Base-by-base conservation (phyloP, 2,113 vertebrate species). In the Maccullochella peelii region DNA sequence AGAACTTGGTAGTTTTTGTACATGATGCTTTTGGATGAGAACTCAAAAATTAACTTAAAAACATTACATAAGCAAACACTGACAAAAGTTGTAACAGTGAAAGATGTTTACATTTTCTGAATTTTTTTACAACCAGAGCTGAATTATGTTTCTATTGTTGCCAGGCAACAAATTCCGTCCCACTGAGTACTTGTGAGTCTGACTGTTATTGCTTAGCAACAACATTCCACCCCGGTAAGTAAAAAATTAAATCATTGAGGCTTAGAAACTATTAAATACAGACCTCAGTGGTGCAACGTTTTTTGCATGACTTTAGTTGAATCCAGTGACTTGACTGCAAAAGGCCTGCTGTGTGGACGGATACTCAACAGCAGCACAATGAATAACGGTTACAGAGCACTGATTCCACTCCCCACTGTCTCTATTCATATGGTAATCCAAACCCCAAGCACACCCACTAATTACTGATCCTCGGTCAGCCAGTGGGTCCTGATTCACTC, bases 351-450 rank as follows among this genome's bases (percentile, higher is more conserved):
- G 61, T 78, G 38, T 76, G 61, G 68, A 84, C 2, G 42, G 61
- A 84, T 68, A 23, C 77, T 81, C 30, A 25, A 50, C 68, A 58
- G 58, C 54, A 54, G 55, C 57, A 74, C 85, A 91, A 70, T 82
- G 68, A 85, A 68, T 54, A 74, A 42, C 69, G 47, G 40, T n/a
- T 11, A 20, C 85, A 81, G 58, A 63, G 76, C 54, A 18, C 70
- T 81, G 90, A 90, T 75, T 82, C 80, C 58, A 69, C 80, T 91
- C 84, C 80, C 79, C 68, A 77, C 86, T 83, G 82, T 81, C 86
- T 85, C 77, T 14, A 89, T 94, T 93, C 89, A 89, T 71, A 92
- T 92, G 93, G 57, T 90, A 94, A 94, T 94, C 42, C 33, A 16
- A 83, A 69, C 50, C 67, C 74, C 33, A 40, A 71, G 74, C 83